Percentiles rank a stretch among this genome's conserved stretches.
Evolutionary conservation across 2,797 vertebrate species (phyloP).

Genomic region (Capromys pilorides): DNA sequence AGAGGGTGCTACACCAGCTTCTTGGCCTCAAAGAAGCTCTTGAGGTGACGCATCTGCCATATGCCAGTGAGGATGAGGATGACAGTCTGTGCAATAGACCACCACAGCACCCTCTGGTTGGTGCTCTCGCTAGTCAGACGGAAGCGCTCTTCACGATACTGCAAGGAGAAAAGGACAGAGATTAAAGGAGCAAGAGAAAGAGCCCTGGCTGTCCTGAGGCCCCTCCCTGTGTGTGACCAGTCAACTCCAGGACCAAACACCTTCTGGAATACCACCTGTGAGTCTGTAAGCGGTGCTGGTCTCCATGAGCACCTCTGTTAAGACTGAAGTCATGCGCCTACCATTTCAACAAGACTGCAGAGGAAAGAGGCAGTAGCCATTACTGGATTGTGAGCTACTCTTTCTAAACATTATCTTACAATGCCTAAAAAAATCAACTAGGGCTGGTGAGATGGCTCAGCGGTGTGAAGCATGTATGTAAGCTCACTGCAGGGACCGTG

Average conservation of each 20-base stretch:
- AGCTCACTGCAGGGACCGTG: no score
- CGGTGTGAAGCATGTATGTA: no score
- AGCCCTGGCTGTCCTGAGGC: neutral
- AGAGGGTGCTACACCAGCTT: slow-evolving; percentile 90
- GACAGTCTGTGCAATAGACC: slow-evolving; percentile 96
- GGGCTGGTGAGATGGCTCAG: no score
- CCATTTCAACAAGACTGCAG: neutral
- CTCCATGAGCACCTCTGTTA: neutral
- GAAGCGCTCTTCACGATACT: slow-evolving; percentile 97
- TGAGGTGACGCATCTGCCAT: slow-evolving; percentile 98
- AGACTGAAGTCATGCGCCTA: neutral
- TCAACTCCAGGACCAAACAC: neutral
- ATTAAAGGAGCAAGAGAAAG: neutral
- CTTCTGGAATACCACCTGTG: neutral
- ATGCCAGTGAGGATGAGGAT: slow-evolving; percentile 96
- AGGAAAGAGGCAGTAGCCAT: neutral
- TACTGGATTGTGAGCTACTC: neutral
- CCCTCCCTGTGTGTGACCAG: neutral
- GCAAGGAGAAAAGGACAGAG: neutral
- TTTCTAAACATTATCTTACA: neutral
- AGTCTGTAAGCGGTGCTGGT: neutral
- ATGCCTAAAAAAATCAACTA: slow-evolving; percentile 8
- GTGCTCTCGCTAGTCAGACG: slow-evolving; percentile 97
- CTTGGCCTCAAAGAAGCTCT: slow-evolving; percentile 98
- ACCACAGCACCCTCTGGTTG: slow-evolving; percentile 97